phyloP scores from a whole-genome alignment of 1,140 invertebrate genomes.

The Drosophila pectinifera region DNA sequence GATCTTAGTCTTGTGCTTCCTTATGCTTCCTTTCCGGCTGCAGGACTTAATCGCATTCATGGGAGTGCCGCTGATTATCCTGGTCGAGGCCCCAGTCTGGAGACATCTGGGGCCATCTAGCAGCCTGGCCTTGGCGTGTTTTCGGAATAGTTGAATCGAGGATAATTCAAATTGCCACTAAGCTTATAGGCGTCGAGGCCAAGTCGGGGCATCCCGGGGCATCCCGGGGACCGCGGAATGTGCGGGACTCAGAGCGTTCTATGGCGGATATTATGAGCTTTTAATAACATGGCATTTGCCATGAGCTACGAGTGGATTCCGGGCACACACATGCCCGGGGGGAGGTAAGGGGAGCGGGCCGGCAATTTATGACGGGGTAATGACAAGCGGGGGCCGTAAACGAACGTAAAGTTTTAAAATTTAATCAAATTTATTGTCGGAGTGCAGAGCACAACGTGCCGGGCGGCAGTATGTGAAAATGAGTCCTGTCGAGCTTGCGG shows the following conservation, averaged over 20 bases:
- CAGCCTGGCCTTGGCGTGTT: not conserved
- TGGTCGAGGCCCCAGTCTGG: not conserved
- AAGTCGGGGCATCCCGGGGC: too few species aligned
- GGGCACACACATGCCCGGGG: too few species aligned
- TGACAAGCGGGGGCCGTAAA: constrained; percentile 22
- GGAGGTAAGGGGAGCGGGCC: not conserved
- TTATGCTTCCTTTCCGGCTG: too few species aligned
- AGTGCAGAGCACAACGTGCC: constrained; percentile 9
- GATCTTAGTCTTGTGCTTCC: too few species aligned
- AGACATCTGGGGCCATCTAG: too few species aligned
- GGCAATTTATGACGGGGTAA: constrained; percentile 36
- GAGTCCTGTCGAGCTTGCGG: constrained; percentile 8
- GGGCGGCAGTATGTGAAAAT: constrained; percentile 38
- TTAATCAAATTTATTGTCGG: constrained; percentile 71
- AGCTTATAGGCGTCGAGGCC: too few species aligned
- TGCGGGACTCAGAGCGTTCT: constrained; percentile 18
- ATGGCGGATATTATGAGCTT: constrained; percentile 28
- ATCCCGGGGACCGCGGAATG: constrained; percentile 28
- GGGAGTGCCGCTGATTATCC: too few species aligned
- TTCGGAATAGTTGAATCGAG: constrained; percentile 2
- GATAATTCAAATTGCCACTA: constrained; percentile 20
- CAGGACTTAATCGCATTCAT: too few species aligned
- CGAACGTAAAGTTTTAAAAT: constrained; percentile 38
- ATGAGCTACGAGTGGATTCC: too few species aligned
- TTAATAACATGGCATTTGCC: constrained; percentile 12